These are phyloP conservation scores for Lampris megalopsis DNA, from an alignment of 2,113 vertebrate species.

Conservation along the genomic window DNA sequence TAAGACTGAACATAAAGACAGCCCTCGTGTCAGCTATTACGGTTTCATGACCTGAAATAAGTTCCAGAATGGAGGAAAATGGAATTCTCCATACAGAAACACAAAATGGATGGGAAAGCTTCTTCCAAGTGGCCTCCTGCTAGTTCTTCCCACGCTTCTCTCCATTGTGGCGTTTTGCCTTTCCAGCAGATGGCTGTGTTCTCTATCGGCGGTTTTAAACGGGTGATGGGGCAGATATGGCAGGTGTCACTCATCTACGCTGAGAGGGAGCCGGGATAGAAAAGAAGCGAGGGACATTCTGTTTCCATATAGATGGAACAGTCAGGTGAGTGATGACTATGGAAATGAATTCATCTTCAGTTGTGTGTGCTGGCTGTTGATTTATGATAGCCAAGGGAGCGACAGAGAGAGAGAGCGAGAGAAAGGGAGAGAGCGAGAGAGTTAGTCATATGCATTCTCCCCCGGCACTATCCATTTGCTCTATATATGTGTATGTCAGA, in stretches of 20 bases:
- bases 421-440: too few species aligned
- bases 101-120: background rate
- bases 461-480: too few species aligned
- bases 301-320: too few species aligned
- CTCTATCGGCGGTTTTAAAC: constrained; percentile 27
- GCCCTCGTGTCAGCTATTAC: background rate
- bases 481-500: too few species aligned
- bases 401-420: too few species aligned
- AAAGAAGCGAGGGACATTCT: background rate
- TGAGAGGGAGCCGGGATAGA: background rate
- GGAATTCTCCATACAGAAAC: background rate
- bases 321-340: too few species aligned
- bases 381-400: too few species aligned
- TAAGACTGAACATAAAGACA: background rate
- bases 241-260: constrained; percentile 33
- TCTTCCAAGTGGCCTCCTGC: too few species aligned
- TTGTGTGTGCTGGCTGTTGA: too few species aligned
- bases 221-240: constrained; percentile 32
- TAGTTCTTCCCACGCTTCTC: background rate
- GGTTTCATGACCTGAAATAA: background rate
- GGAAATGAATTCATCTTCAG: too few species aligned
- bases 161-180: background rate
- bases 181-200: constrained; percentile 36
- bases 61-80: background rate
- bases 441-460: too few species aligned